These are phyloP conservation scores for Latrodectus geometricus DNA, from an alignment of 1,140 invertebrate species.

Conservation along the genomic window DNA sequence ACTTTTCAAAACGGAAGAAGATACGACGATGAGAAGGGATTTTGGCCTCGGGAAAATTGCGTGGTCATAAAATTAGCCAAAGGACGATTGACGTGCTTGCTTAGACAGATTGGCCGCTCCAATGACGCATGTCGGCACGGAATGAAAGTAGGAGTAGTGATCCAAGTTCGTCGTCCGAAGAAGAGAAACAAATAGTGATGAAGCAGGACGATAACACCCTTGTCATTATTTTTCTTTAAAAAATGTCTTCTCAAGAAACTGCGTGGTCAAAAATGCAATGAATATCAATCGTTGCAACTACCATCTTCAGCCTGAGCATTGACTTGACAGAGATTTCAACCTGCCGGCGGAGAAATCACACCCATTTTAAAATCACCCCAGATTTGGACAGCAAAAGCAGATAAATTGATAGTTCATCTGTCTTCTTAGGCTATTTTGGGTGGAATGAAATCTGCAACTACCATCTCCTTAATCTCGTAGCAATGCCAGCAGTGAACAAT, in stretches of 20 bases:
- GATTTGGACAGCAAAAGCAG: not conserved
- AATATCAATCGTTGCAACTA: slow-evolving; percentile 18
- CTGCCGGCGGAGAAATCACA: not conserved
- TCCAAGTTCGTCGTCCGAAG: slow-evolving; percentile 37
- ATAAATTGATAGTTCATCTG: not conserved
- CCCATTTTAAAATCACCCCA: not conserved
- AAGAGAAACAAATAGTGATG: slow-evolving; percentile 46
- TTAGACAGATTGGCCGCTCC: not conserved
- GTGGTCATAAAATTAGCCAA: slow-evolving; percentile 33
- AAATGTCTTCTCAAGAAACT: not conserved
- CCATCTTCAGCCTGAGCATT: not conserved
- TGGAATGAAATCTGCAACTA: not conserved
- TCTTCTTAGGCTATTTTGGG: not conserved
- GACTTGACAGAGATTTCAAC: not conserved
- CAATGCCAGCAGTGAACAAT: no score
- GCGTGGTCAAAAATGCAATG: not conserved
- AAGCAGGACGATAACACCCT: slow-evolving; percentile 29
- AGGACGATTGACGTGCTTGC: slow-evolving; percentile 26
- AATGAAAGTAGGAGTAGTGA: slow-evolving; percentile 29
- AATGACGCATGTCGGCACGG: slow-evolving; percentile 27
- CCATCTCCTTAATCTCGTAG: not conserved
- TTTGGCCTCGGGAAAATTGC: slow-evolving; percentile 30
- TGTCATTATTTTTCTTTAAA: slow-evolving; percentile 16
- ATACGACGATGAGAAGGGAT: slow-evolving; percentile 6
- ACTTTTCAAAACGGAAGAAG: slow-evolving; percentile 20